phyloP scores from a whole-genome alignment of 1,140 invertebrate species.

The Drosophila willistoni region DNA sequence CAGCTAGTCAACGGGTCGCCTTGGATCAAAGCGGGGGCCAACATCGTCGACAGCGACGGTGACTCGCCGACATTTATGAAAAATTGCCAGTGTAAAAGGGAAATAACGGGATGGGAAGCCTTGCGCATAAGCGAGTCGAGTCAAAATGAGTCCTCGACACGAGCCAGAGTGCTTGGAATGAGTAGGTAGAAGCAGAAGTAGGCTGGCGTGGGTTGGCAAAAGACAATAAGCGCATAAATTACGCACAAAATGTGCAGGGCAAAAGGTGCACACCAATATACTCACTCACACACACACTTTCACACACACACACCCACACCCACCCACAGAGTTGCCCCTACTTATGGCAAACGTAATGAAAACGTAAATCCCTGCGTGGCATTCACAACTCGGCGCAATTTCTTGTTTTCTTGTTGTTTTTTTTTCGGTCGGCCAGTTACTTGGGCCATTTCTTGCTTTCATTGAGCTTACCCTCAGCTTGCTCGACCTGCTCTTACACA shows the following conservation, averaged over 20 bases:
- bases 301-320: conserved; percentile 24
- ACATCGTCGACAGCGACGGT: background rate
- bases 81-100: conserved; percentile 68
- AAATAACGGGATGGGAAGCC: conserved; percentile 24
- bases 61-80: conserved; percentile 67
- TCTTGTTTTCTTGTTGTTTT: conserved; percentile 32
- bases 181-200: no score
- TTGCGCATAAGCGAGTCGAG: conserved; percentile 45
- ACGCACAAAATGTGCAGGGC: conserved; percentile 60
- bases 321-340: conserved; percentile 23
- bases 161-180: background rate
- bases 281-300: conserved; percentile 16
- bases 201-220: conserved; percentile 27
- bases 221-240: conserved; percentile 81
- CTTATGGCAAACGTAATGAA: conserved; percentile 75
- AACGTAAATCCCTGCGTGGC: conserved; percentile 77
- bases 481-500: conserved; percentile 16
- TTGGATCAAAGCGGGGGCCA: conserved; percentile 65
- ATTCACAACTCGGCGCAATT: conserved; percentile 80
- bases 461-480: conserved; percentile 56
- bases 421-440: conserved; percentile 27
- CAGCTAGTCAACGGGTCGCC: conserved; percentile 59
- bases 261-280: conserved; percentile 44
- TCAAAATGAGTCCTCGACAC: conserved; percentile 52
- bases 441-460: conserved; percentile 40